Percentiles rank a stretch among this genome's conserved stretches.
phyloP scores from a whole-genome alignment of 2,113 vertebrate species.

The Python bivittatus region DNA sequence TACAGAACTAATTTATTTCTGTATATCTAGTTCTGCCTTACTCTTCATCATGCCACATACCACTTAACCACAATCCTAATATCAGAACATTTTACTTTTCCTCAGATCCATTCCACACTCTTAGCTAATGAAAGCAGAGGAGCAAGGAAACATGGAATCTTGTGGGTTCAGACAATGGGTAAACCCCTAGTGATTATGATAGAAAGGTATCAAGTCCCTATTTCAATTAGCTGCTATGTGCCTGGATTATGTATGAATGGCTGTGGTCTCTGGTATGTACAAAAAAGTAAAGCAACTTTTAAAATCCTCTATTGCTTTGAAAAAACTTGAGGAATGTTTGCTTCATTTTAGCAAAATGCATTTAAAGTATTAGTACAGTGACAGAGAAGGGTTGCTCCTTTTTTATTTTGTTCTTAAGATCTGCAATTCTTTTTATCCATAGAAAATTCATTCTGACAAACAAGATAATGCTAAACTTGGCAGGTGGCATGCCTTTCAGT shows the following conservation, averaged over 20 bases:
- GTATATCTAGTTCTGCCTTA: too few species aligned
- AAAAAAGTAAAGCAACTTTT: neutral
- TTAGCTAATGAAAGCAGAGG: neutral
- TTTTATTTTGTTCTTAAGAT: conserved; percentile 15
- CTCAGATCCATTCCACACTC: neutral
- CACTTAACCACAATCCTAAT: neutral
- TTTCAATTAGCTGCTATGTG: neutral
- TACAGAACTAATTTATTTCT: too few species aligned
- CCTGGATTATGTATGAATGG: neutral
- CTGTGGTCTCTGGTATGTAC: neutral
- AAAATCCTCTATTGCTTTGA: neutral
- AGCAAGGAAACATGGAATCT: neutral
- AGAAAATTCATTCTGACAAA: conserved; percentile 30
- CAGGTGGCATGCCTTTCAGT: conserved; percentile 8
- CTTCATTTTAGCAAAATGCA: neutral
- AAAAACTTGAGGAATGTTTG: neutral
- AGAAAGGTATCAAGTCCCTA: neutral
- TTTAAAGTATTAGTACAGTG: neutral
- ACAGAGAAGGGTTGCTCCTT: neutral
- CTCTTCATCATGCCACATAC: too few species aligned
- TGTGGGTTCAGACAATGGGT: neutral
- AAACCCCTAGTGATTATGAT: neutral
- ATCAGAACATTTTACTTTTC: neutral
- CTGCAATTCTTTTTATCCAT: conserved; percentile 29
- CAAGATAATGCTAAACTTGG: conserved; percentile 16